Evolutionary conservation across 2,888 invertebrate genomes (phyloP), one percentile per base, ranked within the genome.

Genomic region (Clostera curtula): DNA sequence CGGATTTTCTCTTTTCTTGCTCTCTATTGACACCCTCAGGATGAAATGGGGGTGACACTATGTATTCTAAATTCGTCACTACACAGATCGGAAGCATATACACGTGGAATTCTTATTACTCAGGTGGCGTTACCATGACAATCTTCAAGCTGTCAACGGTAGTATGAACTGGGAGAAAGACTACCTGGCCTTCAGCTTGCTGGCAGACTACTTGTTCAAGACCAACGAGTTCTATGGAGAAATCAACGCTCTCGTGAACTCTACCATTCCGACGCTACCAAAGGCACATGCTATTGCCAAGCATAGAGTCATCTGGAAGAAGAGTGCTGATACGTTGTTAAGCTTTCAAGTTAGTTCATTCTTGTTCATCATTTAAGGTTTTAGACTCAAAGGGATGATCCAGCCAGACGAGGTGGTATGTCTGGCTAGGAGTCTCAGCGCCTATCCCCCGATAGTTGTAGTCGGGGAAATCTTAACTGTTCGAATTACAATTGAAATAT

Each of bases 161-260:
- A 84, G 83, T 35, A 85, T 85, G 84, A 80, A 79, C 51, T 85
- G 85, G 85, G 80, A 85, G 31, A 68, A 79, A 32, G 82, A 85
- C 40, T 74, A 76, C 40, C 48, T 85, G 0, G 68, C 79, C 0
- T 83, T 85, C 54, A 62, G 58, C n/a, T 48, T 85, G 0, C 54
- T 83, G 0, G 80, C 80, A 0, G 83, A 85, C 55, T 85, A 85
- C 29, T 42, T 84, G 23, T 72, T 85, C 47, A 75, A 72, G 21
- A 72, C 77, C 0, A 77, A 80, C 30, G 82, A 84, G 44, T 83
- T 82, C 47, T 85, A 69, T 18, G 85, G 84, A 0, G 82, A 83
- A 30, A 45, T 85, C 11, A 73, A 62, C 12, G 84, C 84, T 0
- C 31, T 74, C 0, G 79, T 85, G 13, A 83, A 84, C 47, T 84